Conservation (phyloP, 2,888 invertebrate species). For the Lasioglossum vierecki region DNA sequence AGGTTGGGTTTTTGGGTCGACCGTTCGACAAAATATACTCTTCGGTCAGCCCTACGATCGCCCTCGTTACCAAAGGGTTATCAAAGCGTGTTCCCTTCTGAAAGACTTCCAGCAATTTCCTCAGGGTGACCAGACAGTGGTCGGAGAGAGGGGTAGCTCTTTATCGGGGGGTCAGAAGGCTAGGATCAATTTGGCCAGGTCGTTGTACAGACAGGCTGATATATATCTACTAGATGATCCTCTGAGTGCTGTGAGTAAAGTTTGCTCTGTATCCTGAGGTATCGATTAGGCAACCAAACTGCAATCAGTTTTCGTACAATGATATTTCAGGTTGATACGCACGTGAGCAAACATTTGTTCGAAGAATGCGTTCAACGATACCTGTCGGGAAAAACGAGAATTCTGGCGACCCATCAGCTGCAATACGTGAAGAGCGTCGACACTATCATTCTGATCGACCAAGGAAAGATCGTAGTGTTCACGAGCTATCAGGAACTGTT, state of each 20-base stretch:
- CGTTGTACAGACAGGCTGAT: constrained; percentile 91
- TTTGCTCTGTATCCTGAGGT: not conserved
- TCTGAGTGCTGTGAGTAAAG: constrained; percentile 87
- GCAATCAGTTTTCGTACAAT: no score
- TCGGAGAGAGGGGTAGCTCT: constrained; percentile 90
- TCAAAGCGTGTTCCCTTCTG: constrained; percentile 82
- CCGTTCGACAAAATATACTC: constrained; percentile 93
- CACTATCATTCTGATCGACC: constrained; percentile 77
- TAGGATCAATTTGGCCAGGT: constrained; percentile 91
- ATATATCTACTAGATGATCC: constrained; percentile 93
- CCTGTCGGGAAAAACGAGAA: constrained; percentile 89
- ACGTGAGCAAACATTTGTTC: constrained; percentile 91
- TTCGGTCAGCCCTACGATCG: constrained; percentile 90
- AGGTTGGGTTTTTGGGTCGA: constrained; percentile 92
- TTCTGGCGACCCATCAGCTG: constrained; percentile 91
- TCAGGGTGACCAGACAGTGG: constrained; percentile 88
- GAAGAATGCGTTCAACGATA: constrained; percentile 89
- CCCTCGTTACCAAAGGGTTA: constrained; percentile 85
- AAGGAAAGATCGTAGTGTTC: constrained; percentile 76
- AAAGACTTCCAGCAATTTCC: constrained; percentile 87
- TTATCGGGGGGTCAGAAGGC: constrained; percentile 91
- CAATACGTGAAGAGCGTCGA: constrained; percentile 87
- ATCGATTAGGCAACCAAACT: no score
- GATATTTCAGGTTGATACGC: constrained; percentile 86
- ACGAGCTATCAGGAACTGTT: constrained; percentile 77